These are phyloP conservation scores for Ormyrus thymus DNA, from an alignment of 2,888 invertebrate genomes.

Conservation along the genomic window DNA sequence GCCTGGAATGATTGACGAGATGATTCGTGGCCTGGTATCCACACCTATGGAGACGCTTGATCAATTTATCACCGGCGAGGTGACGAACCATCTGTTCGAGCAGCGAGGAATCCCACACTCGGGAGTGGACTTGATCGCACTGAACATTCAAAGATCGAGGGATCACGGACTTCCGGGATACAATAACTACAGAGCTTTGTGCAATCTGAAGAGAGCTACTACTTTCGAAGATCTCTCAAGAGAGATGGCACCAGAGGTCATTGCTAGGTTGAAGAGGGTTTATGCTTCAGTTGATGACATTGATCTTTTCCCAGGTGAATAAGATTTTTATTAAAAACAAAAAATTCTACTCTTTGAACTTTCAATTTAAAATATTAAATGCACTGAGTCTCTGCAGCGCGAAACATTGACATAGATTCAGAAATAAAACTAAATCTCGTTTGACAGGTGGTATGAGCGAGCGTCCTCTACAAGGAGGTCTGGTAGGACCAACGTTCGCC, in stretches of 20 bases:
- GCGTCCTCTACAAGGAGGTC: slow-evolving; percentile 89
- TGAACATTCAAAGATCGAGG: slow-evolving; percentile 91
- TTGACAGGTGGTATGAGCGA: slow-evolving; percentile 91
- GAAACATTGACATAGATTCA: too few species aligned
- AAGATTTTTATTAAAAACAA: too few species aligned
- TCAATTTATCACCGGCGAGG: slow-evolving; percentile 95
- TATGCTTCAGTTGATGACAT: slow-evolving; percentile 96
- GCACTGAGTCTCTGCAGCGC: background rate
- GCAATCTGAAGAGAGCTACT: slow-evolving; percentile 89
- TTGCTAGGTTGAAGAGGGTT: slow-evolving; percentile 85
- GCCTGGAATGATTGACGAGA: slow-evolving; percentile 88
- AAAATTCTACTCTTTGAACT: too few species aligned
- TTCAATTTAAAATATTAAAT: background rate
- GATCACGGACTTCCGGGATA: slow-evolving; percentile 93
- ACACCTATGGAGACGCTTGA: slow-evolving; percentile 95
- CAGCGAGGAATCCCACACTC: slow-evolving; percentile 92
- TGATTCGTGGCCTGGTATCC: slow-evolving; percentile 88
- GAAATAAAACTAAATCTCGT: background rate
- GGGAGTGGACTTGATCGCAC: slow-evolving; percentile 92
- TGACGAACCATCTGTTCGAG: slow-evolving; percentile 96
- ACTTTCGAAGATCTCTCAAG: slow-evolving; percentile 91
- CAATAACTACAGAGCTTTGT: slow-evolving; percentile 92
- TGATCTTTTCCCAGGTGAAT: slow-evolving; percentile 86
- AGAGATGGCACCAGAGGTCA: slow-evolving; percentile 90
- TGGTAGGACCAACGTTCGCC: slow-evolving; percentile 96